phyloP scores from a whole-genome alignment of 2,888 invertebrate species.

The Hirtodrosophila trivittata region DNA sequence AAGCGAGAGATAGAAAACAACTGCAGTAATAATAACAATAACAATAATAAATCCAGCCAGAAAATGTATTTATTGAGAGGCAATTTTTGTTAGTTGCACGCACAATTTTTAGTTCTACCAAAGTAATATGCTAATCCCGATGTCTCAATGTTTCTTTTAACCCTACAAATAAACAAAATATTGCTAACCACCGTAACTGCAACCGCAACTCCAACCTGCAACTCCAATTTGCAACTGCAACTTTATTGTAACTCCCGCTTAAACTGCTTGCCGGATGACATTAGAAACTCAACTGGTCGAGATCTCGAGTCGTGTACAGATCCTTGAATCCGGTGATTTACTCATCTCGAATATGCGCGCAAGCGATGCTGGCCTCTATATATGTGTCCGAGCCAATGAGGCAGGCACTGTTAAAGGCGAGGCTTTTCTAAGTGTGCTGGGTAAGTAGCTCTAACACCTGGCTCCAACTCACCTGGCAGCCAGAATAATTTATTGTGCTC shows the following conservation, averaged over 20 bases:
- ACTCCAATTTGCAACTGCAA: conserved; percentile 32
- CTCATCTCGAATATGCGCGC: conserved; percentile 93
- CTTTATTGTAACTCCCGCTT: conserved; percentile 1
- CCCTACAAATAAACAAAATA: conserved; percentile 48
- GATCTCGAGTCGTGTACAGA: conserved; percentile 91
- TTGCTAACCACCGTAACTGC: conserved; percentile 38
- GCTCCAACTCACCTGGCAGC: not conserved
- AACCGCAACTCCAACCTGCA: conserved; percentile 44
- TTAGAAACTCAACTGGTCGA: conserved; percentile 87
- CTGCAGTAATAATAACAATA: no score
- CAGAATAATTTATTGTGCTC: no score
- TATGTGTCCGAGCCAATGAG: conserved; percentile 94
- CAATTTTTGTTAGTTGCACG: no score
- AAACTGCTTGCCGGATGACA: conserved; percentile 39
- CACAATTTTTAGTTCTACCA: no score
- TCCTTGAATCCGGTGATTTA: conserved; percentile 93
- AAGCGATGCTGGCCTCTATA: conserved; percentile 94
- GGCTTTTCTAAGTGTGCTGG: conserved; percentile 92
- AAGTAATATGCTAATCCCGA: conserved; percentile 1
- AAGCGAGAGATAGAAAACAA: conserved; percentile 84
- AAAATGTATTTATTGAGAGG: no score
- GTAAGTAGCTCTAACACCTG: conserved; percentile 86
- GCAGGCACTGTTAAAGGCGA: conserved; percentile 93
- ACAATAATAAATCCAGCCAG: no score
- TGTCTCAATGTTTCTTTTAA: conserved; percentile 45